Percentiles rank a stretch among this genome's conserved stretches.
These are phyloP conservation scores for Amphipyra tragopoginis DNA, from an alignment of 2,888 invertebrate species.

Conservation along the genomic window DNA sequence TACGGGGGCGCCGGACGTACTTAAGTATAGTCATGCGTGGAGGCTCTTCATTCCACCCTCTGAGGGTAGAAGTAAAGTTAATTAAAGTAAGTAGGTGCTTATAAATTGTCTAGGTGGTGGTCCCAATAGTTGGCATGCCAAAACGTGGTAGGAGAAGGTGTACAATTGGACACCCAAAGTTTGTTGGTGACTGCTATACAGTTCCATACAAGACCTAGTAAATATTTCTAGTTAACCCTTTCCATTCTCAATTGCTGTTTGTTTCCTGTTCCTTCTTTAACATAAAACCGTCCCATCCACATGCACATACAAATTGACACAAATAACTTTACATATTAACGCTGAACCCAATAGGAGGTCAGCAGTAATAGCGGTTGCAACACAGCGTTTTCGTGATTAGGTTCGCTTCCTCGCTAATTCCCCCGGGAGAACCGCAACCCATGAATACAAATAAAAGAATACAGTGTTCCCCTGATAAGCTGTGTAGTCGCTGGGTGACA, in stretches of 20 bases:
- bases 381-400: constrained; percentile 56
- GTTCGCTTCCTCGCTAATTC: constrained; percentile 49
- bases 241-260: not conserved
- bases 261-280: not conserved
- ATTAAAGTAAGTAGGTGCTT: too few relatives aligned
- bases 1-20: too few relatives aligned
- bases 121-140: too few relatives aligned
- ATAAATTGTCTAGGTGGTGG: too few relatives aligned
- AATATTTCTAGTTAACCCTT: too few relatives aligned
- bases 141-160: too few relatives aligned
- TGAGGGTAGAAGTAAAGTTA: too few relatives aligned
- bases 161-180: too few relatives aligned
- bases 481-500: not conserved
- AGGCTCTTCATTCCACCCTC: too few relatives aligned
- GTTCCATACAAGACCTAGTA: too few relatives aligned
- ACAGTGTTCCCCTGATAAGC: constrained; percentile 40
- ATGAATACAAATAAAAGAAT: constrained; percentile 60
- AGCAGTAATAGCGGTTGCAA: constrained; percentile 40
- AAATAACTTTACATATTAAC: constrained; percentile 48
- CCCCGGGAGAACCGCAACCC: constrained; percentile 36
- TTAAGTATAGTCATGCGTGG: too few relatives aligned
- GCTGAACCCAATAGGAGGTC: constrained; percentile 35
- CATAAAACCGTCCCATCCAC: not conserved
- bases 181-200: too few relatives aligned
- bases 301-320: constrained; percentile 23